phyloP scores from a whole-genome alignment of 2,888 invertebrate species.

The Drosophila eohydei region DNA sequence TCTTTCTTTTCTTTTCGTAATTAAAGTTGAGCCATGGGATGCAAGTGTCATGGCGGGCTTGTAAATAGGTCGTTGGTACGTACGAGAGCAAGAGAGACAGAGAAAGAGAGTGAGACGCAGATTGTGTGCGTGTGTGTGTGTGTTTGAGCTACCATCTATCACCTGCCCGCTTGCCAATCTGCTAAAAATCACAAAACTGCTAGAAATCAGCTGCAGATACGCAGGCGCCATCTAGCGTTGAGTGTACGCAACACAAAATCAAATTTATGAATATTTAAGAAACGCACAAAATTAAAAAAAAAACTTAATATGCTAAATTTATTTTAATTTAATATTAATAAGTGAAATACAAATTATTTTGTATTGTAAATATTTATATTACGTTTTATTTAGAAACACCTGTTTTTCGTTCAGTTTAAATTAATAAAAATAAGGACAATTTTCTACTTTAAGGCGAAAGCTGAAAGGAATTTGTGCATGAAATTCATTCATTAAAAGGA shows the following conservation, averaged over 20 bases:
- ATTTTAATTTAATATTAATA: not conserved
- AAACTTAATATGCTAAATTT: not conserved
- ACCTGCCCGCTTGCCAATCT: slow-evolving; percentile 17
- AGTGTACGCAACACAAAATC: not conserved
- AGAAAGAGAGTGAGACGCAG: not conserved
- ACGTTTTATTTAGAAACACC: no score
- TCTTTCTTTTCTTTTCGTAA: slow-evolving; percentile 8
- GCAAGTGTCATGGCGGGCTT: slow-evolving; percentile 25
- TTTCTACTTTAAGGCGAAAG: not conserved
- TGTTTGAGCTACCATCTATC: not conserved
- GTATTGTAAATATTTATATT: not conserved
- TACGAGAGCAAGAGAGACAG: not conserved
- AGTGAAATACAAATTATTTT: not conserved
- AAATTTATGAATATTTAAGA: not conserved
- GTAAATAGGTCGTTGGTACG: slow-evolving; percentile 36
- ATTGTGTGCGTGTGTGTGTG: slow-evolving; percentile 1
- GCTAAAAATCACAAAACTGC: slow-evolving; percentile 42
- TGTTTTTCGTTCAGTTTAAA: not conserved
- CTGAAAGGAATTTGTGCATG: not conserved
- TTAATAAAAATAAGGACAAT: not conserved
- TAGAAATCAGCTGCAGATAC: slow-evolving; percentile 31
- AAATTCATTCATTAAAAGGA: not conserved
- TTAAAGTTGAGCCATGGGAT: slow-evolving; percentile 37
- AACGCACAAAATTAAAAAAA: not conserved
- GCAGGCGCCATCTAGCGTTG: slow-evolving; percentile 46